Conservation (phyloP, 2,113 vertebrate genomes). For the Ailuropoda melanoleuca region DNA sequence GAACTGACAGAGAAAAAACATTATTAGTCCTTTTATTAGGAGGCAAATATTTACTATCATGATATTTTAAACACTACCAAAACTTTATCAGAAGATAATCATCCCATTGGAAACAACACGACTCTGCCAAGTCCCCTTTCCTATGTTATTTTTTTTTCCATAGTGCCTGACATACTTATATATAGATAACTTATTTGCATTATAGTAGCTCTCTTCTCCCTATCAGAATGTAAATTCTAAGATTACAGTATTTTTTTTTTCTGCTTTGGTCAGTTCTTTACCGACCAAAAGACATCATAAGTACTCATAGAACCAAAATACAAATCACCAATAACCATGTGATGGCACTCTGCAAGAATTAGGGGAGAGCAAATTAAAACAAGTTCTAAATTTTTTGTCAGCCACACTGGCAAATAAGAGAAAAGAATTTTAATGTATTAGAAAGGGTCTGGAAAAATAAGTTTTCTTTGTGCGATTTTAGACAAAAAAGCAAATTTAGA, state of each 20-base stretch:
- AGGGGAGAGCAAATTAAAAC: neutral
- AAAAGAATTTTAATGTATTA: neutral
- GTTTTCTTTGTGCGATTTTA: neutral
- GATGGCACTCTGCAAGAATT: neutral
- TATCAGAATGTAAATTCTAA: neutral
- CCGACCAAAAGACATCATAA: neutral
- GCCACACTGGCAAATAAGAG: neutral
- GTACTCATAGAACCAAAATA: neutral
- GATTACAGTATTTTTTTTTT: neutral
- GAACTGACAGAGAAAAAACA: neutral
- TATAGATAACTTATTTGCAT: neutral
- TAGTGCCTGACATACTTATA: neutral
- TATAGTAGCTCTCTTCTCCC: neutral
- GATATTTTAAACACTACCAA: neutral
- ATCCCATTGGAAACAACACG: neutral
- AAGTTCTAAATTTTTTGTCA: neutral
- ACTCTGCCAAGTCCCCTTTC: neutral
- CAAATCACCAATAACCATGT: neutral
- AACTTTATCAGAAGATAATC: neutral
- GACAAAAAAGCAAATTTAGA: neutral
- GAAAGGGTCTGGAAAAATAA: neutral
- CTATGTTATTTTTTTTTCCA: neutral
- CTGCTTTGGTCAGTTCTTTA: neutral
- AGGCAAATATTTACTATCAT: neutral
- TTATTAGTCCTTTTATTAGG: neutral